Percentiles rank a stretch among this genome's conserved stretches.
These are phyloP conservation scores for Amphiura filiformis DNA, from an alignment of 35 echinoderm and acorn worm genomes.

Conservation along the genomic window DNA sequence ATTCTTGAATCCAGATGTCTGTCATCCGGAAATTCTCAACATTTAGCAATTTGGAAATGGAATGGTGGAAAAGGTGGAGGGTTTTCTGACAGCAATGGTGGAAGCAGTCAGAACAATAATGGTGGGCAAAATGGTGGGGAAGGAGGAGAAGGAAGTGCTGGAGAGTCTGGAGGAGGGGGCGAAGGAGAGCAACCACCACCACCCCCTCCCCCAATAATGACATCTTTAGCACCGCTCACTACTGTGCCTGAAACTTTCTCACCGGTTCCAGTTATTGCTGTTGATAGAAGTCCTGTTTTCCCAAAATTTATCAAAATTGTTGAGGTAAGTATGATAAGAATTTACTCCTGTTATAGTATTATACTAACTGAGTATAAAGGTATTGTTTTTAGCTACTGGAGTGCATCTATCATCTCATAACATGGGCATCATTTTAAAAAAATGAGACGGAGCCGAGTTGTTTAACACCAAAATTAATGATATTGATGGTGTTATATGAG, in stretches of 20 bases:
- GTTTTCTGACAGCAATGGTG: background rate
- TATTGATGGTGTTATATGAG: too few species aligned
- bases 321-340: conserved; percentile 80
- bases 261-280: conserved; percentile 91
- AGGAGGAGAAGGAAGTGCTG: conserved; percentile 5
- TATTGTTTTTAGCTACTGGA: background rate
- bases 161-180: background rate
- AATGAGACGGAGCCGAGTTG: too few species aligned
- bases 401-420: too few species aligned
- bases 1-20: too few species aligned
- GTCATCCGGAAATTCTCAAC: too few species aligned
- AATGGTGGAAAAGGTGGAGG: conserved; percentile 26
- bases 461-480: too few species aligned
- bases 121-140: background rate
- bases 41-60: conserved; percentile 54
- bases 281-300: conserved; percentile 92
- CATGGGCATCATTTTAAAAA: too few species aligned
- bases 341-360: background rate
- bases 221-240: conserved; percentile 82
- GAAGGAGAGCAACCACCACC: conserved; percentile 24
- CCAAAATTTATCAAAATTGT: conserved; percentile 99
- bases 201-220: conserved; percentile 22
- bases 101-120: background rate
- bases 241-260: conserved; percentile 87
- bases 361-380: background rate